Conservation (phyloP, 2,888 invertebrate species). For the Temnothorax ravouxi region DNA sequence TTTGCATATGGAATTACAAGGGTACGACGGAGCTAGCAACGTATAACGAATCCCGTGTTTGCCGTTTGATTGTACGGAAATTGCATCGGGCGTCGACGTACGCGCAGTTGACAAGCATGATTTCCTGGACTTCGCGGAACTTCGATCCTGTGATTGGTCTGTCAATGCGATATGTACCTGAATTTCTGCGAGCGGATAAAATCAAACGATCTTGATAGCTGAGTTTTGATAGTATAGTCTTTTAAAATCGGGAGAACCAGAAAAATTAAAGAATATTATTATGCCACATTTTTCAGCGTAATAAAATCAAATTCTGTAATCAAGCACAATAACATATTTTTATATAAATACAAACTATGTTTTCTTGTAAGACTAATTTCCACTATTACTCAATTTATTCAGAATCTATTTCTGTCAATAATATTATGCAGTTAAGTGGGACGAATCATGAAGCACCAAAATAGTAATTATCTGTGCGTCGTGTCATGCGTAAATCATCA, state of each 20-base stretch:
- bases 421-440: not conserved
- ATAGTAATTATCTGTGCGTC: slow-evolving; percentile 15
- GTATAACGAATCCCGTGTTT: slow-evolving; percentile 67
- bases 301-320: not conserved
- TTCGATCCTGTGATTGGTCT: slow-evolving; percentile 28
- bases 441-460: not conserved
- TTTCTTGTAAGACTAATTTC: not conserved
- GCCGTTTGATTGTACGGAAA: slow-evolving; percentile 78
- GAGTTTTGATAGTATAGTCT: not conserved
- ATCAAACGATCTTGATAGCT: not conserved
- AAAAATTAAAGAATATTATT: not conserved
- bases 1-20: slow-evolving; percentile 81
- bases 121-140: slow-evolving; percentile 60
- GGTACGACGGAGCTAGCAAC: slow-evolving; percentile 42
- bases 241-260: not conserved
- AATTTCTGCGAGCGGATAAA: not conserved
- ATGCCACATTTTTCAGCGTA: not conserved
- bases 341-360: not conserved
- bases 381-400: not conserved
- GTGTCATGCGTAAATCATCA: slow-evolving; percentile 32
- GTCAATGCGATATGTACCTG: not conserved
- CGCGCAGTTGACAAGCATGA: slow-evolving; percentile 67
- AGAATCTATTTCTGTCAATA: not conserved
- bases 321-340: not conserved
- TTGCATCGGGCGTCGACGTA: slow-evolving; percentile 71